A percentile compares a stretch with the other conserved stretches of the same genome.
These are phyloP conservation scores for Agelaius tricolor DNA, from an alignment of 2,113 vertebrate genomes.

Conservation along the genomic window DNA sequence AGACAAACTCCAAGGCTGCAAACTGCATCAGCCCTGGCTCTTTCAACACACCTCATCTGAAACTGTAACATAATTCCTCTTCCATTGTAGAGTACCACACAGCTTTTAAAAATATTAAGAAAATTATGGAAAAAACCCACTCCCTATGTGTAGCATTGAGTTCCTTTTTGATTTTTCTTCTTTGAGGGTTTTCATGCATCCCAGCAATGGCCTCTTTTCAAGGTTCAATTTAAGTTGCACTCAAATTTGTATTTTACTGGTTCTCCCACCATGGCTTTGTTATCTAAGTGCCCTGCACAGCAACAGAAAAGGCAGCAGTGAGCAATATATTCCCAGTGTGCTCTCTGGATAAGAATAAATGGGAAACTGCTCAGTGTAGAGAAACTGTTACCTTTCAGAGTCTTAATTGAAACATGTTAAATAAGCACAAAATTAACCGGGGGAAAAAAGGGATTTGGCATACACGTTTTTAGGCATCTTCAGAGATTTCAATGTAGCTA, in stretches of 20 bases:
- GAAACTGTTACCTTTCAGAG: neutral
- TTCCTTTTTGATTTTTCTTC: neutral
- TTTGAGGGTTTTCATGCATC: constrained; percentile 34
- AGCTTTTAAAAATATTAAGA: constrained; percentile 70
- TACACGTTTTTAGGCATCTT: neutral
- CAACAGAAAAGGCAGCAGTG: neutral
- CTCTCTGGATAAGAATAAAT: neutral
- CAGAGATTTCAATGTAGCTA: neutral
- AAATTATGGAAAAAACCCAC: constrained; percentile 1
- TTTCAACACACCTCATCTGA: constrained; percentile 74
- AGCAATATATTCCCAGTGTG: neutral
- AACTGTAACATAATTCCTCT: constrained; percentile 58
- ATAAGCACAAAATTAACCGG: neutral
- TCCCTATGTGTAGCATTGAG: neutral
- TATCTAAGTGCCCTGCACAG: neutral
- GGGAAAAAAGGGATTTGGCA: neutral
- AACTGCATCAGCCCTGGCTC: constrained; percentile 65
- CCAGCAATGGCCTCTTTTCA: constrained; percentile 31
- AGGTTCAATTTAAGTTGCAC: neutral
- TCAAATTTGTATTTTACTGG: neutral
- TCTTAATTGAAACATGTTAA: neutral
- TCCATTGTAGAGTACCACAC: constrained; percentile 1
- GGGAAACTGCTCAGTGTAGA: neutral
- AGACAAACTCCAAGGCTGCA: constrained; percentile 42
- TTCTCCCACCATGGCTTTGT: neutral